Percentiles rank a stretch among this genome's conserved stretches.
These are phyloP conservation scores for Xylocopa sonorina DNA, from an alignment of 1,140 invertebrate species.

Conservation along the genomic window DNA sequence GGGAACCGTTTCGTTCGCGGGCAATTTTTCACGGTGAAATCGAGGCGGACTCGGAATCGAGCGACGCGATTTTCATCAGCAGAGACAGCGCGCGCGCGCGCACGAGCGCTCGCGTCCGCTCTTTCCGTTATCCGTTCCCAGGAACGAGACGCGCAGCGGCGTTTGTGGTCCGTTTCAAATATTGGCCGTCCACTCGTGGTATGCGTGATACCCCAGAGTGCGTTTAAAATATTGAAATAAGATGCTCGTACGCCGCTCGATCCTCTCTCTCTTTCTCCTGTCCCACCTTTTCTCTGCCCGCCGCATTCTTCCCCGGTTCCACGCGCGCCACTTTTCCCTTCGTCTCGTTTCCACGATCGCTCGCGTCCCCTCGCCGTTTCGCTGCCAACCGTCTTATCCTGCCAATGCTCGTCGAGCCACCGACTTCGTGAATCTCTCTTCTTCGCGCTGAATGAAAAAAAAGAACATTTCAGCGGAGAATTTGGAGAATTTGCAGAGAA, in stretches of 20 bases:
- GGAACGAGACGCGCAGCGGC: slow-evolving; percentile 12
- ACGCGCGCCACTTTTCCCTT: slow-evolving; percentile 37
- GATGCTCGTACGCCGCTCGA: slow-evolving; percentile 52
- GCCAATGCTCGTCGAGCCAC: background rate
- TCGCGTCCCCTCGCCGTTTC: background rate
- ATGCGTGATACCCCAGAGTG: slow-evolving; percentile 65
- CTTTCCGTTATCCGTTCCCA: slow-evolving; percentile 39
- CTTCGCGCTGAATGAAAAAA: too few relatives aligned
- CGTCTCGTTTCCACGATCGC: slow-evolving; percentile 18
- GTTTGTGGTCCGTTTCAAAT: slow-evolving; percentile 67
- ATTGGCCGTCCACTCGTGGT: slow-evolving; percentile 69
- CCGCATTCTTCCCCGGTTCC: slow-evolving; percentile 28
- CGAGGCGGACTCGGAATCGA: background rate
- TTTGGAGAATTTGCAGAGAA: too few relatives aligned
- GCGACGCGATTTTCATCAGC: background rate
- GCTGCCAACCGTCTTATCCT: slow-evolving; percentile 1
- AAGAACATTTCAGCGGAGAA: too few relatives aligned
- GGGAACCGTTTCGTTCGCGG: too few relatives aligned
- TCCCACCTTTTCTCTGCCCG: slow-evolving; percentile 9
- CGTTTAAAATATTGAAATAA: slow-evolving; percentile 74
- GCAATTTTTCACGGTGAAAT: too few relatives aligned
- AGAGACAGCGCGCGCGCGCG: background rate
- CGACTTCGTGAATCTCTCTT: slow-evolving; percentile 15
- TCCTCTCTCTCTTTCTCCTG: background rate
- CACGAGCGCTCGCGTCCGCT: background rate